Evolutionary conservation across 2,888 invertebrate genomes (phyloP).

Genomic region (Pharmacophagus antenor): DNA sequence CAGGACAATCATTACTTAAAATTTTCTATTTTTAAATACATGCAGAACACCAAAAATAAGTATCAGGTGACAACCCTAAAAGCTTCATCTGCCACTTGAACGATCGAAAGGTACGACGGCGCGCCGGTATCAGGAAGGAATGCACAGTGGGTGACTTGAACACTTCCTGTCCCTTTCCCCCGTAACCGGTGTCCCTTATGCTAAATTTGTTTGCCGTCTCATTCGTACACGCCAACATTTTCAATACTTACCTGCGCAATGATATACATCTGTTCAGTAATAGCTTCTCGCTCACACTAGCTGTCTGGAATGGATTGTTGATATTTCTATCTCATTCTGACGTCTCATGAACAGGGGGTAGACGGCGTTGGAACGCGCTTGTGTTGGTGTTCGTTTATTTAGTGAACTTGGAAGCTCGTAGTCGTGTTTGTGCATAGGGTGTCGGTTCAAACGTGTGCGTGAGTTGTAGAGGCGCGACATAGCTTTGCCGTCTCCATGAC

Average conservation of each 20-base stretch:
- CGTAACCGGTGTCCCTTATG: constrained; percentile 72
- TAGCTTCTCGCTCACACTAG: constrained; percentile 58
- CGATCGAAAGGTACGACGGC: constrained; percentile 80
- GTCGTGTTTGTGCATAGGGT: constrained; percentile 79
- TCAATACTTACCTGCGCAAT: constrained; percentile 81
- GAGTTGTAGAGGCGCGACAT: constrained; percentile 80
- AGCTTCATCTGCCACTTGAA: constrained; percentile 81
- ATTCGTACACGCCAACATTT: constrained; percentile 75
- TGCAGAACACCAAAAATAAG: too few relatives aligned
- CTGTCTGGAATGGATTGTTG: constrained; percentile 69
- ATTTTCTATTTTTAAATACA: too few relatives aligned
- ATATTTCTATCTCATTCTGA: constrained; percentile 69
- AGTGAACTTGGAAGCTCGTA: constrained; percentile 80
- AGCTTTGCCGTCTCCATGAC: constrained; percentile 81
- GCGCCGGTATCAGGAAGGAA: constrained; percentile 80
- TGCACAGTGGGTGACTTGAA: constrained; percentile 80
- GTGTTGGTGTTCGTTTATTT: constrained; percentile 81
- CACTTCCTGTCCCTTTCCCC: constrained; percentile 70
- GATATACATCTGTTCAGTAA: constrained; percentile 79
- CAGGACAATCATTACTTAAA: too few relatives aligned
- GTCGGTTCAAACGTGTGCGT: constrained; percentile 69
- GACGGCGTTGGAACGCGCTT: constrained; percentile 72
- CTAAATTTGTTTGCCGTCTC: constrained; percentile 72
- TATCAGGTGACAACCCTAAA: constrained; percentile 72
- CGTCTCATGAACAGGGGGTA: constrained; percentile 77